These are phyloP conservation scores for Sesia apiformis DNA, from an alignment of 2,888 invertebrate genomes.

Conservation along the genomic window DNA sequence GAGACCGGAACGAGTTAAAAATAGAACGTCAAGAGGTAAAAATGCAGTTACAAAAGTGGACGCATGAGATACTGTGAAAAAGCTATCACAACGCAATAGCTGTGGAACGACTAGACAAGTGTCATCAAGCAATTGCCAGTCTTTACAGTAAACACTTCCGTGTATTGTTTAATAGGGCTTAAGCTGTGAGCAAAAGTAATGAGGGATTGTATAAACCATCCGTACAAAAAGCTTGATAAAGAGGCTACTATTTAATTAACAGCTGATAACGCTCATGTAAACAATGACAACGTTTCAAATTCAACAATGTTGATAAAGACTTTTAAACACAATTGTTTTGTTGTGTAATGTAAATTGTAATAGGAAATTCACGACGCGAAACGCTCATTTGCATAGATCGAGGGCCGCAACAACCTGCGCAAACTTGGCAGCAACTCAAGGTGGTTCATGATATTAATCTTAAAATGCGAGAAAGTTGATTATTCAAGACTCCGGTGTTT, in stretches of 20 bases:
- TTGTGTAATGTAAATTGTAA: conserved; percentile 21
- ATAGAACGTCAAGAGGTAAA: no score
- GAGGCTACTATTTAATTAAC: neutral
- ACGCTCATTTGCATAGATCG: conserved; percentile 29
- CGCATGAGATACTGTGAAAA: no score
- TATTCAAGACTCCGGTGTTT: conserved; percentile 13
- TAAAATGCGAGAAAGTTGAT: neutral
- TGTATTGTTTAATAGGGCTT: neutral
- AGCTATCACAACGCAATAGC: no score
- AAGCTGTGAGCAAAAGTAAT: neutral
- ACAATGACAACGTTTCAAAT: neutral
- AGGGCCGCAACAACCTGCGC: conserved; percentile 26
- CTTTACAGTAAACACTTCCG: neutral
- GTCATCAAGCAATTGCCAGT: neutral
- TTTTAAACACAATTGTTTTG: conserved; percentile 1
- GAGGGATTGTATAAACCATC: neutral
- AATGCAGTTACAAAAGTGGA: no score
- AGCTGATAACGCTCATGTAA: neutral
- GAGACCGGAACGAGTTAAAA: no score
- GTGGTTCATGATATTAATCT: conserved; percentile 3
- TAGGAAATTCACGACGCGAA: conserved; percentile 23
- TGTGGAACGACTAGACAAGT: neutral
- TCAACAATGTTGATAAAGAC: neutral
- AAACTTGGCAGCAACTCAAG: conserved; percentile 28
- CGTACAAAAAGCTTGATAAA: neutral